phyloP scores from a whole-genome alignment of 64 coral and sea anemone species.

The Trachythela sp. region DNA sequence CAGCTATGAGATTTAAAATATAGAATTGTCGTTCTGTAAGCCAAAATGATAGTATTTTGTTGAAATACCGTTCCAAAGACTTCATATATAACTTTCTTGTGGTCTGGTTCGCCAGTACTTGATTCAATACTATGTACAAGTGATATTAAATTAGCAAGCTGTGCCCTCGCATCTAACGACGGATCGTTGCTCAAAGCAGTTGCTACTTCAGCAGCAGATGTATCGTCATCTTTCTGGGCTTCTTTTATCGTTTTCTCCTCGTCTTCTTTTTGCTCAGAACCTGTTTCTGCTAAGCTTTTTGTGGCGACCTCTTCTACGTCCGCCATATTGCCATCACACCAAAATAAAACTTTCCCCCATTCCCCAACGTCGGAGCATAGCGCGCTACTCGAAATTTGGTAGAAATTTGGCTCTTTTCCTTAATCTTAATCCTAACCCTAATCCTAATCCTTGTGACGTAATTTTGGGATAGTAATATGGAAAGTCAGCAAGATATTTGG shows the following conservation, averaged over 20 bases:
- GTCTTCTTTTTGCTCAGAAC: neutral
- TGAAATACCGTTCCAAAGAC: conserved; percentile 5
- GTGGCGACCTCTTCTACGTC: neutral
- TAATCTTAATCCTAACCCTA: too few relatives aligned
- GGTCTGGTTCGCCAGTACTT: conserved; percentile 6
- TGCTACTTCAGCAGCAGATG: neutral
- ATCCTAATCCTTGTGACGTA: too few relatives aligned
- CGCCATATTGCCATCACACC: conserved; percentile 25
- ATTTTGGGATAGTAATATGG: too few relatives aligned
- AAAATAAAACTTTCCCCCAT: neutral
- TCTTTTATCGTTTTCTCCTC: neutral
- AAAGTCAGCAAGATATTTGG: too few relatives aligned
- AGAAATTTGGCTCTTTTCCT: too few relatives aligned
- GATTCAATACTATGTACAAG: neutral
- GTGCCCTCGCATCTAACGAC: neutral
- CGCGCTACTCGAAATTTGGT: too few relatives aligned
- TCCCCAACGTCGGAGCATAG: neutral
- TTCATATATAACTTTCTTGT: conserved; percentile 6
- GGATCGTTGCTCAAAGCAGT: neutral
- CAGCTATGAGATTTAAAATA: neutral
- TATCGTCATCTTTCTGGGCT: neutral
- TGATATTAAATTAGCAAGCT: neutral
- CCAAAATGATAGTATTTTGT: neutral
- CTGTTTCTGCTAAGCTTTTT: neutral
- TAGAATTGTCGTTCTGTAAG: too few relatives aligned